Percentiles rank a stretch among this genome's conserved stretches.
Evolutionary conservation across 2,113 vertebrate genomes (phyloP).

Genomic region (Mormoops blainvillei): DNA sequence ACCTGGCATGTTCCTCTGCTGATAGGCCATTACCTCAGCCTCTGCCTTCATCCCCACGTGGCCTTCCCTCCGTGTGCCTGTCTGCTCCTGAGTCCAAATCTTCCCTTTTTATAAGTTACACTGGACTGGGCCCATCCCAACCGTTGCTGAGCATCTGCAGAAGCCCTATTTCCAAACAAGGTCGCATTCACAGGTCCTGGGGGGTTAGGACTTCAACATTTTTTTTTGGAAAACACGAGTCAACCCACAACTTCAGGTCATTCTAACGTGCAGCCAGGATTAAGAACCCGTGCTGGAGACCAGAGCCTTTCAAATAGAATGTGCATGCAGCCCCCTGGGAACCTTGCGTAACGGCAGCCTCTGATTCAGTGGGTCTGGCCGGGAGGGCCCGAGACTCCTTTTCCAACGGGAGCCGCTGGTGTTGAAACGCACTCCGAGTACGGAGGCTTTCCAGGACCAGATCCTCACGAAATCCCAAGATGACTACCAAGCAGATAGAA

Average conservation of each 20-base stretch:
- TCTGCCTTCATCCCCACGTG: neutral
- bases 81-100: neutral
- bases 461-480: neutral
- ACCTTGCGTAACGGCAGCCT: neutral
- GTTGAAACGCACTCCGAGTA: neutral
- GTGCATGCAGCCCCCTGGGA: accelerated
- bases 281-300: neutral
- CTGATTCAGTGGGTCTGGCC: neutral
- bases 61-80: accelerated
- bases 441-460: neutral
- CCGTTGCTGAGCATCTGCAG: neutral
- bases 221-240: neutral
- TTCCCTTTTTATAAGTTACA: neutral
- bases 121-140: neutral
- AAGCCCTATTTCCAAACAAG: neutral
- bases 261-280: neutral
- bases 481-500: neutral
- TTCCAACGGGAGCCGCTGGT: neutral
- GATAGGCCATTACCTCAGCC: accelerated
- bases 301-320: neutral
- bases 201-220: neutral
- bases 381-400: neutral
- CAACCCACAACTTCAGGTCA: neutral
- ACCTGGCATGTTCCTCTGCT: neutral
- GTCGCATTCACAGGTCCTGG: neutral